Conservation (phyloP, 2,888 invertebrate genomes). For the Mythimna albipuncta region DNA sequence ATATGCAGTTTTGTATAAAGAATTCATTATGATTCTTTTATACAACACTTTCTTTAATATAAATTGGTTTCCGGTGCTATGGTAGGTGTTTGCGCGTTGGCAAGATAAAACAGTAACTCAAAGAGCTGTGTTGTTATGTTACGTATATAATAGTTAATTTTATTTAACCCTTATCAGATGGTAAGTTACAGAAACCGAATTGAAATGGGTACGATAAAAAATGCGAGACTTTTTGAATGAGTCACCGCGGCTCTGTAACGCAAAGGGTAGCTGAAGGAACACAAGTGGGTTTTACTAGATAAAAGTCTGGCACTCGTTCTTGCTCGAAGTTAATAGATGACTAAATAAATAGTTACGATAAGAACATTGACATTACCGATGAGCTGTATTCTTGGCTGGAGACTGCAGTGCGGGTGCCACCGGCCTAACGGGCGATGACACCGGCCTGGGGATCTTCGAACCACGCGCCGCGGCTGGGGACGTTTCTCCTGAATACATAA, state of each 20-base stretch:
- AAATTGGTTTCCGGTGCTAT: too few species aligned
- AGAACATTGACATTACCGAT: conserved; percentile 74
- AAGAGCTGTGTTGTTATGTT: not conserved
- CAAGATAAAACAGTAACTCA: not conserved
- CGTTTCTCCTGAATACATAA: conserved; percentile 80
- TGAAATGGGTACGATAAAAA: not conserved
- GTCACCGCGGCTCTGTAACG: too few species aligned
- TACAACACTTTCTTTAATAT: not conserved
- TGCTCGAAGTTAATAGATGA: too few species aligned
- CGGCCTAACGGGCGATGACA: conserved; percentile 93
- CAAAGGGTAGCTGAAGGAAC: too few species aligned
- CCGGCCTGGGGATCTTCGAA: conserved; percentile 94
- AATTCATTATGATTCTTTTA: not conserved
- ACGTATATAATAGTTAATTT: not conserved
- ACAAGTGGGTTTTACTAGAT: too few species aligned
- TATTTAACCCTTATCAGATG: not conserved
- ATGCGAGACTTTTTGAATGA: too few species aligned
- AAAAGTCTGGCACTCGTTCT: too few species aligned
- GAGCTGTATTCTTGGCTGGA: conserved; percentile 83
- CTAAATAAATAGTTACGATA: not conserved
- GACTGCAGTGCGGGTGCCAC: conserved; percentile 83
- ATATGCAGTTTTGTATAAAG: not conserved
- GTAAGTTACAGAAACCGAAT: not conserved
- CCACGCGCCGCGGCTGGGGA: conserved; percentile 89
- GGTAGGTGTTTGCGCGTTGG: too few species aligned